Conservation (phyloP, 2,113 vertebrate genomes). For the Equus quagga region DNA sequence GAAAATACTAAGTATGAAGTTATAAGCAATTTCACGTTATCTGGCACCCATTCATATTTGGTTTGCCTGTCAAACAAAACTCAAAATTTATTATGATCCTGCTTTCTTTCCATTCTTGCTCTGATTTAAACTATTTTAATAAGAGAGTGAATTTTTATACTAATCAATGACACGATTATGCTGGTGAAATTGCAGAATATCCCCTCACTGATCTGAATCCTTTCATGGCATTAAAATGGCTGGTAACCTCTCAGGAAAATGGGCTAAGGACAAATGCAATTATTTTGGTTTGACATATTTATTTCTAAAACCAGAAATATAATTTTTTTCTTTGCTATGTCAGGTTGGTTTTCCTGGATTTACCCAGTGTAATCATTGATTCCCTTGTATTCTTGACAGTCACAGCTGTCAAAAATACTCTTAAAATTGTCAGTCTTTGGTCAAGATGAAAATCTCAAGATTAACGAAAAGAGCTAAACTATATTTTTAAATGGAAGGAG, state of each 20-base stretch:
- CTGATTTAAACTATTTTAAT: conserved; percentile 5
- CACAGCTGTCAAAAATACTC: conserved; percentile 84
- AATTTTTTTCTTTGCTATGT: conserved; percentile 77
- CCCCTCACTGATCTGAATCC: background rate
- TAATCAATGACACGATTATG: conserved; percentile 6
- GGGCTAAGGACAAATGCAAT: conserved; percentile 79
- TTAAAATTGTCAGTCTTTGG: conserved; percentile 81
- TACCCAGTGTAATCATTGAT: conserved; percentile 76
- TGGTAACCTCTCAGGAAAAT: conserved; percentile 57
- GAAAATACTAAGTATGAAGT: background rate
- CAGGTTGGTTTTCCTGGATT: conserved; percentile 83
- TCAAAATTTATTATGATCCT: background rate
- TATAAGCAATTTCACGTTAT: background rate
- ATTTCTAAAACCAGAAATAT: conserved; percentile 83
- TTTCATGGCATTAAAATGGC: background rate
- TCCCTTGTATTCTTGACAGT: conserved; percentile 78
- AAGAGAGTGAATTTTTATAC: background rate
- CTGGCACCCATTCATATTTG: background rate
- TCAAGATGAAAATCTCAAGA: conserved; percentile 84
- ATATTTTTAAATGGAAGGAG: conserved; percentile 80
- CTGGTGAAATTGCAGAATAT: conserved; percentile 57
- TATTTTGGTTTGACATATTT: conserved; percentile 83
- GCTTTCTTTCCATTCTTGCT: background rate
- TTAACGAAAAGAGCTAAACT: conserved; percentile 86
- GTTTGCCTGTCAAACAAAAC: conserved; percentile 31